Conservation (phyloP, 64 coral and sea anemone species). For the Hydrozoanthus tunicans region DNA sequence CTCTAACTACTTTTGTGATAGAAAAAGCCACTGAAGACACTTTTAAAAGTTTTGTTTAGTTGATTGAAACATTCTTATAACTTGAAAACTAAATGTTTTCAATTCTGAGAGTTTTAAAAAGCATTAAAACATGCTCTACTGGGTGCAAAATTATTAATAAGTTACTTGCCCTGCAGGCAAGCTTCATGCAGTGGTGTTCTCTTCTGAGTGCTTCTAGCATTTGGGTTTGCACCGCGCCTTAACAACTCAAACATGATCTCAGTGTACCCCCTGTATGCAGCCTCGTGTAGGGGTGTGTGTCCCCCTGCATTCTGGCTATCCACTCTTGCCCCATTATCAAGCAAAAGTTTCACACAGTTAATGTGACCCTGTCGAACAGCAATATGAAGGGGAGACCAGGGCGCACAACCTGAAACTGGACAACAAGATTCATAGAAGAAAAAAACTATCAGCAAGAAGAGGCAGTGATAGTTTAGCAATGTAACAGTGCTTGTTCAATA, state of each 20-base stretch:
- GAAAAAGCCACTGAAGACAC: too few relatives aligned
- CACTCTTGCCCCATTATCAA: slow-evolving; percentile 81
- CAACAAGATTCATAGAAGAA: background rate
- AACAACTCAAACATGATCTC: slow-evolving; percentile 67
- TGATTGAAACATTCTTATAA: too few relatives aligned
- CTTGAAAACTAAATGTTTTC: too few relatives aligned
- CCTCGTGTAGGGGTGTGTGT: slow-evolving; percentile 92
- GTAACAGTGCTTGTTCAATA: too few relatives aligned
- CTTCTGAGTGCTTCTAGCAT: slow-evolving; percentile 86
- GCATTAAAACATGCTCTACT: too few relatives aligned
- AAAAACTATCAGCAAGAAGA: background rate
- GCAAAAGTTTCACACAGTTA: slow-evolving; percentile 79
- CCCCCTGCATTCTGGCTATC: slow-evolving; percentile 87
- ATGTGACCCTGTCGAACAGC: slow-evolving; percentile 82
- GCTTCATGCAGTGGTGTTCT: slow-evolving; percentile 97
- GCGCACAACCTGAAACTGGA: slow-evolving; percentile 78
- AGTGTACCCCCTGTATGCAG: slow-evolving; percentile 86
- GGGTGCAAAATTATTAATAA: background rate
- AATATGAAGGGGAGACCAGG: slow-evolving; percentile 97
- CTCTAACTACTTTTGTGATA: too few relatives aligned
- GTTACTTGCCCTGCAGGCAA: slow-evolving; percentile 82
- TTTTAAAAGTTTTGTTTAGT: too few relatives aligned
- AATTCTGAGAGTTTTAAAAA: too few relatives aligned
- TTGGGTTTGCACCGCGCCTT: slow-evolving; percentile 72
- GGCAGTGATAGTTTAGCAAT: too few relatives aligned